Evolutionary conservation across 2,888 invertebrate species (phyloP), one percentile per base, ranked within the genome.

Genomic region (Eristalis arbustorum): DNA sequence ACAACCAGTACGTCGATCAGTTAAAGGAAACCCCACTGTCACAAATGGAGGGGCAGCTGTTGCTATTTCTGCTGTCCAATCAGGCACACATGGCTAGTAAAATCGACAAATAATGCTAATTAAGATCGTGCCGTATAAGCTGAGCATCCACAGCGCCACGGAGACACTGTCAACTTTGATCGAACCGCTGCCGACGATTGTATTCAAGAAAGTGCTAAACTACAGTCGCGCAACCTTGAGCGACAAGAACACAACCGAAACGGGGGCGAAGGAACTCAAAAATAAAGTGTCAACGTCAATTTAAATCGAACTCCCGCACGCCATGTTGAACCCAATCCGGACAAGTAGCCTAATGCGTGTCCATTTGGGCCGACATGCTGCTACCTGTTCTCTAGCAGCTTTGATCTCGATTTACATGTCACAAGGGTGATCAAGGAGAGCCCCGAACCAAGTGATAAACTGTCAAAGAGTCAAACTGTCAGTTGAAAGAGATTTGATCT

Each of bases 21-120:
- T 25, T 18, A 8, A 25, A 69, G 49, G 23, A 75, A 74, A 56
- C 23, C 40, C 59, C 40, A 67, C 66, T 75, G 69, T 40, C 62
- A 37, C 8, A 79, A 23, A 22, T 68, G 22, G 34, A 64, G 59
- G 42, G 56, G 42, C 22, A 34, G 34, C 49, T 67, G 49, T 14
- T 56, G 28, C 37, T 61, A 18, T 18, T 69, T 56, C 18, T 18
- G 42, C 49, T 23, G 18, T 49, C 18, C 49, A 49, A 49, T 68
- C 49, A 42, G n/a, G 56, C 72, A 64, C 69, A 74, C 64, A 62
- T 37, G 18, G 56, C 56, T 42, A 78, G 49, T 69, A 61, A 69
- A 79, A 61, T 61, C 28, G 56, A 66, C 69, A 84, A 71, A 78
- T 74, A 72, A 84, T 84, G 80, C 80, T 80, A 76, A 84, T 80